phyloP scores from a whole-genome alignment of 2,797 vertebrate species.

The Hippopotamyrus pictus region DNA sequence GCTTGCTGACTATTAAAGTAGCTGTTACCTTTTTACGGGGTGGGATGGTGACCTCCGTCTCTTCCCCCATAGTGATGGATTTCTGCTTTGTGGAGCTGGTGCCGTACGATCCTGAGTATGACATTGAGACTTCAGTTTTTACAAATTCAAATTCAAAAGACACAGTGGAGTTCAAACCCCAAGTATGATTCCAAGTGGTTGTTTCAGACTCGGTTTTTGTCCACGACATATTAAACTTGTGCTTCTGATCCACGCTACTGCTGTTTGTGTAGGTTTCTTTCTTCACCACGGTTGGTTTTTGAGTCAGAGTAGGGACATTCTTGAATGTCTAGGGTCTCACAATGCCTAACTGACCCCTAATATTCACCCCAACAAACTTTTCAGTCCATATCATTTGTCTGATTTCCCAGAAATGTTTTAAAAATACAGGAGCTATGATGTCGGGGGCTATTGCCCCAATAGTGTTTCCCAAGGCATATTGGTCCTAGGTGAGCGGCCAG shows the following conservation, averaged over 20 bases:
- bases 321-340: background rate
- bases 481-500: too few relatives aligned
- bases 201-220: background rate
- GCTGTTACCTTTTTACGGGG: background rate
- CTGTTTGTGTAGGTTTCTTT: background rate
- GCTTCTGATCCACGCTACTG: background rate
- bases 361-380: background rate
- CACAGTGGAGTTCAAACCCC: background rate
- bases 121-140: background rate
- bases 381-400: too few relatives aligned
- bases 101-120: background rate
- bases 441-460: background rate
- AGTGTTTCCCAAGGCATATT: background rate
- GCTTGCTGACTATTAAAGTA: background rate
- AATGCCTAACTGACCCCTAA: background rate
- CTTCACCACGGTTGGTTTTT: background rate
- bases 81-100: background rate
- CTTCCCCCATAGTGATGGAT: background rate
- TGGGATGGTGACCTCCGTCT: constrained; percentile 1
- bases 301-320: background rate
- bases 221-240: background rate
- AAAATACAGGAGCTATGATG: too few relatives aligned
- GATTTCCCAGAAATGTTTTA: too few relatives aligned
- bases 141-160: background rate
- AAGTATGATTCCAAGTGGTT: background rate